Percentiles rank a stretch among this genome's conserved stretches.
phyloP scores from a whole-genome alignment of 2,888 invertebrate genomes.

The Mystacides longicornis region DNA sequence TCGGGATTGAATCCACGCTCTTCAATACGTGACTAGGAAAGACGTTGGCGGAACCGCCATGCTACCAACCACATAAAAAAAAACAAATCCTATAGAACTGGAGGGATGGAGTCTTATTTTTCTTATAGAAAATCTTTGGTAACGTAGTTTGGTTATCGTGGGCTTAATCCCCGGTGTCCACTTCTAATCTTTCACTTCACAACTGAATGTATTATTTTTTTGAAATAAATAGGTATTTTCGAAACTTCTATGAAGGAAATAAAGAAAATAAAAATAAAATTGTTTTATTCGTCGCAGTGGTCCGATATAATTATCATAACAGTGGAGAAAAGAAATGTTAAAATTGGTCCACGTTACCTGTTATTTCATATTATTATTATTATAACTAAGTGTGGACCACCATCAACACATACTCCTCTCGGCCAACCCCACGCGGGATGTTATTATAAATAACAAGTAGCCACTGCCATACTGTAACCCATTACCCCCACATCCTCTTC shows the following conservation, averaged over 20 bases:
- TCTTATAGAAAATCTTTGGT: too few relatives aligned
- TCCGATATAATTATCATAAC: conserved; percentile 1
- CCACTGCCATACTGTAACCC: neutral
- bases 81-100: too few relatives aligned
- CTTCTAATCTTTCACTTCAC: neutral
- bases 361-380: neutral
- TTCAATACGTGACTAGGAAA: too few relatives aligned
- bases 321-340: conserved; percentile 13
- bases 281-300: conserved; percentile 5
- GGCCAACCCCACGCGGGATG: neutral
- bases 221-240: neutral
- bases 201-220: neutral
- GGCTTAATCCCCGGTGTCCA: too few relatives aligned
- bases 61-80: too few relatives aligned
- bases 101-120: too few relatives aligned
- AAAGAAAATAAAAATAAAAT: too few relatives aligned
- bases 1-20: too few relatives aligned
- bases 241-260: too few relatives aligned
- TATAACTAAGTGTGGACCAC: neutral
- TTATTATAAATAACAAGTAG: neutral
- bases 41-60: too few relatives aligned
- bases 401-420: neutral
- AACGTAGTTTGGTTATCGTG: too few relatives aligned
- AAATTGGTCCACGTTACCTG: conserved; percentile 18
- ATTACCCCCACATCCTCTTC: neutral